Evolutionary conservation across 2,113 vertebrate species (phyloP).

Genomic region (Tangachromis dhanisi): DNA sequence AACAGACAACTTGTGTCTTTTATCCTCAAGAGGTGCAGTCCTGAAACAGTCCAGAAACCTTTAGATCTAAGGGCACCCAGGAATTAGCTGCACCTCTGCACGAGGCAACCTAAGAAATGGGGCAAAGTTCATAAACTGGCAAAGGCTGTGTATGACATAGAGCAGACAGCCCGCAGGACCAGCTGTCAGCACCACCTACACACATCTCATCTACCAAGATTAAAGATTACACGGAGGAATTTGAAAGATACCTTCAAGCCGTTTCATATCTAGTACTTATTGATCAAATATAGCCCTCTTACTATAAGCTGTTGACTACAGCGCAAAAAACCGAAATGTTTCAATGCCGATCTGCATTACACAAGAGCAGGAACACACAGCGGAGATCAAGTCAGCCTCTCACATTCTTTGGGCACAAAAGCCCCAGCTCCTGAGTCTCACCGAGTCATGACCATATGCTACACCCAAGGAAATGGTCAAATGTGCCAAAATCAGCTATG

Average conservation of each 20-base stretch:
- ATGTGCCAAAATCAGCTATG: neutral
- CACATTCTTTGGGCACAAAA: slow-evolving; percentile 12
- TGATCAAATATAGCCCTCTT: neutral
- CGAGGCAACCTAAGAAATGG: slow-evolving; percentile 8
- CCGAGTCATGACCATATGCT: slow-evolving; percentile 4
- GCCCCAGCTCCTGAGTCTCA: neutral
- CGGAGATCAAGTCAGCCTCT: neutral
- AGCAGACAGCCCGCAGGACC: neutral
- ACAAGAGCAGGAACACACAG: neutral
- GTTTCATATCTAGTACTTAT: neutral
- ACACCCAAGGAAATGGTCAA: neutral
- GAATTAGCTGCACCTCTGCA: neutral
- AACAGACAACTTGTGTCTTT: neutral
- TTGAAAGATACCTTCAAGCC: neutral
- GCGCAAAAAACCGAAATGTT: neutral
- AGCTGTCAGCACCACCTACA: neutral
- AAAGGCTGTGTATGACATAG: neutral
- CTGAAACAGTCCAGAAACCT: neutral
- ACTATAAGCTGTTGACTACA: neutral
- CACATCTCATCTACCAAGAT: neutral
- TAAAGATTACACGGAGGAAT: neutral
- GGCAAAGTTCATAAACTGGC: slow-evolving; percentile 44
- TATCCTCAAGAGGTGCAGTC: neutral
- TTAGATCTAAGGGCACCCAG: neutral
- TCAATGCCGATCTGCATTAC: neutral